These are phyloP conservation scores for Parus major DNA, from an alignment of 2,113 vertebrate species.

Conservation along the genomic window DNA sequence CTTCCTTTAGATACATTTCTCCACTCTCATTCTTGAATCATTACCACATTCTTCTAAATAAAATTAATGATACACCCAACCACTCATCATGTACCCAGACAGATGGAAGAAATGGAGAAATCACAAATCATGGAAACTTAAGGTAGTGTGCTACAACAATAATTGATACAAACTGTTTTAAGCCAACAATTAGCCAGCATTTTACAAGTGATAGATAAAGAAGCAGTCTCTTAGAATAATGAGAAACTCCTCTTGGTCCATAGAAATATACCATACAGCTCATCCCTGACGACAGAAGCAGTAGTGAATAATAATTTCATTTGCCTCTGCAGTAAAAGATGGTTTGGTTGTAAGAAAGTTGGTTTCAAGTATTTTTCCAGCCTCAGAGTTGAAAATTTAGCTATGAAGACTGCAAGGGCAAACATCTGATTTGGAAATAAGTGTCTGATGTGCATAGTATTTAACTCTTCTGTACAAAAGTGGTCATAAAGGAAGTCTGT, in stretches of 20 bases:
- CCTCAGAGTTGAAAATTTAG: background rate
- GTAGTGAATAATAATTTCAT: background rate
- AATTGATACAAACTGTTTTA: background rate
- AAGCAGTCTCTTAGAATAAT: background rate
- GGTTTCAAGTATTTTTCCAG: background rate
- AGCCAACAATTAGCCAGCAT: background rate
- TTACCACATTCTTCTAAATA: background rate
- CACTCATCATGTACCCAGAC: background rate
- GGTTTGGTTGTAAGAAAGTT: background rate
- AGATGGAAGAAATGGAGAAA: background rate
- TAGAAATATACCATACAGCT: background rate
- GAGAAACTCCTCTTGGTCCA: background rate
- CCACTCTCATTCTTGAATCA: background rate
- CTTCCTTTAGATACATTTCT: background rate
- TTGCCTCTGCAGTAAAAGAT: background rate
- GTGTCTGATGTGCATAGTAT: background rate
- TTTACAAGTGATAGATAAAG: background rate
- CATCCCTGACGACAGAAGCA: accelerated
- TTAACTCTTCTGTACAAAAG: background rate
- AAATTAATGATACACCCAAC: background rate
- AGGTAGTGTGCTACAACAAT: background rate
- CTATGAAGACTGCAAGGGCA: background rate
- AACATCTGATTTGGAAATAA: background rate
- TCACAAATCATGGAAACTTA: background rate
- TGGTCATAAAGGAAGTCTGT: background rate